Base-by-base conservation (phyloP, 1,140 invertebrate genomes). In the Lanistes nyassanus region DNA sequence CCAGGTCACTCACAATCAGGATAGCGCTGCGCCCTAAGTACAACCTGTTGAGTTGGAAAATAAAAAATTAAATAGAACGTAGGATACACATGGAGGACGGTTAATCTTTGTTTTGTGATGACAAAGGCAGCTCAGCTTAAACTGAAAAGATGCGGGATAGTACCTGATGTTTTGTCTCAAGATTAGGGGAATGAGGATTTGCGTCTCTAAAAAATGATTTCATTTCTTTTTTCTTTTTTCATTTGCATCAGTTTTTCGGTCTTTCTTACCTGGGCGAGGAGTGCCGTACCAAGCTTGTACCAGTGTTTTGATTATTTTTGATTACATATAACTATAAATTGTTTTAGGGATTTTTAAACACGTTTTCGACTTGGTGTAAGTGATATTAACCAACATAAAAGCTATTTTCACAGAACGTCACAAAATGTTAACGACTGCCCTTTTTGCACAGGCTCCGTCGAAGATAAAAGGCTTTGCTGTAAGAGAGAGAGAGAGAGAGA, bases 1-100 rank as follows among this genome's bases (percentile, higher is more conserved):
- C 69, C 4, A 56, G 53, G 51, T 71, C 69, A 9, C 26, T n/a
- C 23, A 71, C 53, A 11, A 71, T 47, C 21, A 55, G 34, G 34
- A 56, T 29, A 19, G 69, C 47, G 13, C 23, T 4, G 11, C 69
- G 23, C 4, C 69, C 69, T 9, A 53, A 55, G 29, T 34, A 71
- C 31, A 71, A 26, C 4, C 69, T 71, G 51, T 21, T 39, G n/a
- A 29, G 47, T 13, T 13, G 23, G 23, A 31, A 26, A 16, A 31
- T 23, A 26, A 11, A 26, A 16, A 26, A 13, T n/a, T 34, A 0
- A 23, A 26, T 29, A 53, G 23, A 13, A 23, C 51, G 23, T 53
- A 11, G 13, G 51, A 13, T 53, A 53, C 23, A 13, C 23, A 53
- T 23, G 13, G 51, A n/a, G 51, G 13, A 53, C 51, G 51, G 23